A percentile compares a stretch with the other conserved stretches of the same genome.
Conservation (phyloP, 2,797 vertebrate genomes). For the Coendou prehensilis region DNA sequence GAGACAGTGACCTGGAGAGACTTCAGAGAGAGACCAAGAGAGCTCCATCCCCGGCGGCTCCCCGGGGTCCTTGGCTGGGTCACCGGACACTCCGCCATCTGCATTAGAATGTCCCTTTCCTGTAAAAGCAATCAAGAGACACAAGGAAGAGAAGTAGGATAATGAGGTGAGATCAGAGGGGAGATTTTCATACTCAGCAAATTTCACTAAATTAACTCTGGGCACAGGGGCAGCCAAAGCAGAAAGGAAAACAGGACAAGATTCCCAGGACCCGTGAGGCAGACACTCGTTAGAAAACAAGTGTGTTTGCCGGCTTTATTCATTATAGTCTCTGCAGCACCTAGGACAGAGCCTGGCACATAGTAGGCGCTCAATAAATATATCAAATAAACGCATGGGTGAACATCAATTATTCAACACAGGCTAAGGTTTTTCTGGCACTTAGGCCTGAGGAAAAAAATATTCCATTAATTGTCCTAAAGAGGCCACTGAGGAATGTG, state of each 20-base stretch:
- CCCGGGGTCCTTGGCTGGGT: neutral
- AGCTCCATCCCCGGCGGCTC: fast-evolving
- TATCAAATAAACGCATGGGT: neutral
- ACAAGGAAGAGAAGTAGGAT: neutral
- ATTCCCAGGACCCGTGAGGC: neutral
- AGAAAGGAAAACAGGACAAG: neutral
- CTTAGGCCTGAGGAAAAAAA: neutral
- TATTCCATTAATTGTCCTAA: neutral
- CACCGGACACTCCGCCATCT: neutral
- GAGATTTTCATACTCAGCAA: neutral
- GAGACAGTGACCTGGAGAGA: neutral
- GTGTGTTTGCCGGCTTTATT: fast-evolving
- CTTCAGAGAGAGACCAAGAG: neutral
- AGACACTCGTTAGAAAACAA: fast-evolving
- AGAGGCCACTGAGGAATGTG: fast-evolving
- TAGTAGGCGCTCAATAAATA: neutral
- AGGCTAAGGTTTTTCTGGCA: neutral
- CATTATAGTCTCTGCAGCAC: neutral
- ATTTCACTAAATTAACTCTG: constrained; percentile 13
- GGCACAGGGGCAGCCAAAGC: neutral
- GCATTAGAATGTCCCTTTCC: neutral
- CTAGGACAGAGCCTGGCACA: neutral
- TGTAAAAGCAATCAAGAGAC: neutral
- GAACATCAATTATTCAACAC: neutral
- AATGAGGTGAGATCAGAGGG: neutral